These are phyloP conservation scores for Xenentodon cancila DNA, from an alignment of 2,797 vertebrate species.

Conservation along the genomic window DNA sequence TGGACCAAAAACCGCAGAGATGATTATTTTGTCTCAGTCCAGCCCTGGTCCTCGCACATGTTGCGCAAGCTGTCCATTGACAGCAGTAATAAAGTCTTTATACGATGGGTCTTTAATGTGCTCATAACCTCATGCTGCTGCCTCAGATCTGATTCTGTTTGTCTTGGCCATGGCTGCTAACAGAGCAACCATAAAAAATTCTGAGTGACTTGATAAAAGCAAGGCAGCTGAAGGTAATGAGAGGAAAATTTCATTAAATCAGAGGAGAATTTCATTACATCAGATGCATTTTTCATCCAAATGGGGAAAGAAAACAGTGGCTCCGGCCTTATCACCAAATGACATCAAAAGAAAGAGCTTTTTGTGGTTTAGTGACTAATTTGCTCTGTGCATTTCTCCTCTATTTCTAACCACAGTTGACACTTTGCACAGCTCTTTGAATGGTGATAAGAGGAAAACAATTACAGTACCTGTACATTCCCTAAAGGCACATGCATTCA, in stretches of 20 bases:
- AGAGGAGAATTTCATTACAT: constrained; percentile 64
- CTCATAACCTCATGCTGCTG: neutral
- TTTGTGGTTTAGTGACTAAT: constrained; percentile 30
- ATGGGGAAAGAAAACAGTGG: constrained; percentile 38
- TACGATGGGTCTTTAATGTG: constrained; percentile 1
- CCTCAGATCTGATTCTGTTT: neutral
- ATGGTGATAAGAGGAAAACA: constrained; percentile 54
- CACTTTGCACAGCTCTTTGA: constrained; percentile 36
- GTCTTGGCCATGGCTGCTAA: constrained; percentile 9
- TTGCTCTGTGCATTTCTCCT: constrained; percentile 31
- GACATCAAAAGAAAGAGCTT: constrained; percentile 47
- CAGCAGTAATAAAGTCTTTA: constrained; percentile 43
- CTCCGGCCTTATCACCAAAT: constrained; percentile 34
- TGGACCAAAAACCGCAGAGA: no score
- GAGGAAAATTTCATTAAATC: constrained; percentile 60
- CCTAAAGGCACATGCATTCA: constrained; percentile 15
- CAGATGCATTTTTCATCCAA: constrained; percentile 43
- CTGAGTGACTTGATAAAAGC: constrained; percentile 64
- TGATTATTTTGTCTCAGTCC: no score
- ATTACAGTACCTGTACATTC: constrained; percentile 47
- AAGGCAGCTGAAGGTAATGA: constrained; percentile 55
- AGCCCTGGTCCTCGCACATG: no score
- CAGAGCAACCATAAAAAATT: constrained; percentile 45
- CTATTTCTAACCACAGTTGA: constrained; percentile 50
- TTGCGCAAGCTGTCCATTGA: no score